A percentile compares a stretch with the other conserved stretches of the same genome.
Conservation (phyloP, 2,113 vertebrate species). For the Zosterops japonicus region DNA sequence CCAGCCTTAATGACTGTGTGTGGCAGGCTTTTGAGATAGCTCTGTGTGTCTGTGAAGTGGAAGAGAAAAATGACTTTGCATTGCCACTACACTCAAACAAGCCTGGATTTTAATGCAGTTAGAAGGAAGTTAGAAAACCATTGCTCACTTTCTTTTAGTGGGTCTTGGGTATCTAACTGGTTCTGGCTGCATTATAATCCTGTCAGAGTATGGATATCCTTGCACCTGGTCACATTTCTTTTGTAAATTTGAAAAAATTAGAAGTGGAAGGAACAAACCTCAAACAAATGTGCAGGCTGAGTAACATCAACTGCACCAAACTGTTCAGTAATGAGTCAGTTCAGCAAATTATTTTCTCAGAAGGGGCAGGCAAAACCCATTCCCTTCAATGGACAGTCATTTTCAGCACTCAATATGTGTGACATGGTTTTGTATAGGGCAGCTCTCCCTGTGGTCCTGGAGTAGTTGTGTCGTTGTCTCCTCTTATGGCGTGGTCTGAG, state of each 20-base stretch:
- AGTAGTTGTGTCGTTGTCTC: not conserved
- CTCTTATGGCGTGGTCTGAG: not conserved
- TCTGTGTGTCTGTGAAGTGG: not conserved
- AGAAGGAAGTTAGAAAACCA: not conserved
- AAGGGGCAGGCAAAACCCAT: not conserved
- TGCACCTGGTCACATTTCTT: not conserved
- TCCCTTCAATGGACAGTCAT: accelerated
- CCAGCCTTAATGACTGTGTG: not conserved
- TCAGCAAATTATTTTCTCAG: not conserved
- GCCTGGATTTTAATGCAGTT: not conserved
- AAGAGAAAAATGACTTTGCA: not conserved
- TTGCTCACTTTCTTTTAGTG: not conserved
- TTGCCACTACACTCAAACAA: not conserved
- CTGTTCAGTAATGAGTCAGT: accelerated
- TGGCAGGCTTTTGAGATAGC: not conserved
- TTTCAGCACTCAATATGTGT: not conserved
- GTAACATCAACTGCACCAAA: not conserved
- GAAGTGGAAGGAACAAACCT: not conserved
- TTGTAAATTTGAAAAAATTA: not conserved
- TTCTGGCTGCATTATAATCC: not conserved
- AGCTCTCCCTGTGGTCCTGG: not conserved
- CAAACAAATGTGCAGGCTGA: not conserved
- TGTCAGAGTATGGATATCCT: not conserved
- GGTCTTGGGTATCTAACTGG: not conserved
- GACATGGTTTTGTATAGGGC: not conserved